Evolutionary conservation across 2,888 invertebrate species (phyloP).

Genomic region (Plebejus anna): DNA sequence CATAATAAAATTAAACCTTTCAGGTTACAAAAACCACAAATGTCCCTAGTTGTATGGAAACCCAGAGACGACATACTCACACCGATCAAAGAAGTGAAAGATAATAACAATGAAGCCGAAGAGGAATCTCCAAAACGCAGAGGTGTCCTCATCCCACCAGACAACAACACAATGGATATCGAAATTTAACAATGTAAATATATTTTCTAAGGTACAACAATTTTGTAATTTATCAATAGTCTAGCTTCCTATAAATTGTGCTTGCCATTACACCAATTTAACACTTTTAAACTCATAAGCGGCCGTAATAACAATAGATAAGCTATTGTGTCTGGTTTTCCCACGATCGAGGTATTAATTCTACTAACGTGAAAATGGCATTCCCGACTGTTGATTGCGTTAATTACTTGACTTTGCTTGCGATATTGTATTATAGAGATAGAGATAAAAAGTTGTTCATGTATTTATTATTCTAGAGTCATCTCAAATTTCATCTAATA

Average conservation of each 20-base stretch:
- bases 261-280: background rate
- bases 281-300: too few species aligned
- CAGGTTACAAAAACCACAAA: constrained; percentile 85
- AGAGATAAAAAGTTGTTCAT: background rate
- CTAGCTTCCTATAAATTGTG: background rate
- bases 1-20: constrained; percentile 37
- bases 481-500: background rate
- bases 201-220: background rate
- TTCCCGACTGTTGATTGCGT: background rate
- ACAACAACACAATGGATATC: constrained; percentile 49
- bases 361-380: background rate
- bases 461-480: background rate
- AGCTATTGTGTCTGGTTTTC: too few species aligned
- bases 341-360: background rate
- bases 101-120: constrained; percentile 43
- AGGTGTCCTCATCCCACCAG: constrained; percentile 52
- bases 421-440: background rate
- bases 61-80: constrained; percentile 81
- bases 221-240: background rate
- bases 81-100: constrained; percentile 53
- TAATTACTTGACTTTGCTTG: background rate
- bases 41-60: constrained; percentile 90
- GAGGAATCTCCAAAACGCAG: constrained; percentile 49
- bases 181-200: constrained; percentile 57
- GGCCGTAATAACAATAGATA: too few species aligned